Conservation (phyloP, 2,113 vertebrate species). For the Ciconia boyciana region DNA sequence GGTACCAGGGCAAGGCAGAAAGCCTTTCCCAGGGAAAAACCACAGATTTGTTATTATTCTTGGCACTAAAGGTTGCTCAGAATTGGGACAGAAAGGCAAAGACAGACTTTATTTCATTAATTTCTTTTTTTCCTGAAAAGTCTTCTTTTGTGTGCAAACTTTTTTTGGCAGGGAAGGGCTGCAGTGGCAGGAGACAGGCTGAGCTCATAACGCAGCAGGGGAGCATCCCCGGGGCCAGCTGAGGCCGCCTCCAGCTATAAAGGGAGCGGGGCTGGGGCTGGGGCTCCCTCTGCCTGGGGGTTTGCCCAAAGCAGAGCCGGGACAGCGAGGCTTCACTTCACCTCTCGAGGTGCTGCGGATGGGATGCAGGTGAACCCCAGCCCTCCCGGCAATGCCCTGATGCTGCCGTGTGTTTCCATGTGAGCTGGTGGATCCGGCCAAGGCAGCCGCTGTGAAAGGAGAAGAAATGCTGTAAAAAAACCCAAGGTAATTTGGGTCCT, state of each 20-base stretch:
- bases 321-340: rapidly evolving
- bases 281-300: background rate
- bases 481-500: background rate
- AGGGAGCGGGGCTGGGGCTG: rapidly evolving
- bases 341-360: rapidly evolving
- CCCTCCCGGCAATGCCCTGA: rapidly evolving
- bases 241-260: background rate
- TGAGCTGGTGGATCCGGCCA: background rate
- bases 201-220: background rate
- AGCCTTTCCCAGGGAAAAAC: background rate
- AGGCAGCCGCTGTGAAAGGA: background rate
- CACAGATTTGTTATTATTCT: background rate
- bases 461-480: background rate
- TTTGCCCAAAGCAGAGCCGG: background rate
- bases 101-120: background rate
- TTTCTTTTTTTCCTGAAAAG: background rate
- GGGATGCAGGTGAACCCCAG: background rate
- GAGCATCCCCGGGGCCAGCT: background rate
- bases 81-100: background rate
- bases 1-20: background rate
- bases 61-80: background rate
- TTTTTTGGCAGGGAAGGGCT: background rate
- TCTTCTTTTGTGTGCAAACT: background rate
- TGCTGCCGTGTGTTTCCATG: rapidly evolving
- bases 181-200: background rate